These are phyloP conservation scores for Siphamia tubifer DNA, from an alignment of 2,113 vertebrate genomes.

Conservation along the genomic window DNA sequence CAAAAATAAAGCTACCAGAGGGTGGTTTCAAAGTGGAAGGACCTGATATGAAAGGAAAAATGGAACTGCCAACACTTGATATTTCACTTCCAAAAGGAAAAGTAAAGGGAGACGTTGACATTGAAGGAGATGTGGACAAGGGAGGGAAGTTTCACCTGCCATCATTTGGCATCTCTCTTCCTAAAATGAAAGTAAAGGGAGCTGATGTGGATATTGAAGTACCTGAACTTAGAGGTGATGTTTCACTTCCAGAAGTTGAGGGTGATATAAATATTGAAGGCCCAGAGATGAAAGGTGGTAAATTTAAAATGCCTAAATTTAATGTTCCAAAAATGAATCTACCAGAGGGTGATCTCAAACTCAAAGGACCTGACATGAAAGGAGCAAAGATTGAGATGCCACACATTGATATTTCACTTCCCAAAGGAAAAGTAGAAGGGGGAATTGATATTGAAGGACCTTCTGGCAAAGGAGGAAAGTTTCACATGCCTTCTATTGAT, in stretches of 20 bases:
- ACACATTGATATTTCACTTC: constrained; percentile 56
- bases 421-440: constrained; percentile 64
- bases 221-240: constrained; percentile 64
- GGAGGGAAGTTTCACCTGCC: too few relatives aligned
- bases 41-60: constrained; percentile 18
- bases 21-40: constrained; percentile 6
- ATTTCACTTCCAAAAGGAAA: too few relatives aligned
- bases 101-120: too few relatives aligned
- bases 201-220: too few relatives aligned
- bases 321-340: constrained; percentile 37
- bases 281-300: constrained; percentile 30
- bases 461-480: constrained; percentile 17
- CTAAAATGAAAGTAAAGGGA: too few relatives aligned
- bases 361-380: constrained; percentile 18
- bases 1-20: constrained; percentile 25
- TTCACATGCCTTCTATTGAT: constrained; percentile 67
- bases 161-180: too few relatives aligned
- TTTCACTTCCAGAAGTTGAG: constrained; percentile 41
- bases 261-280: too few relatives aligned
- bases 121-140: too few relatives aligned
- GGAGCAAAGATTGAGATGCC: constrained; percentile 62
- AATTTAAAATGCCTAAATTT: constrained; percentile 46
- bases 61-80: constrained; percentile 10
- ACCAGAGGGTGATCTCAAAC: constrained; percentile 53
- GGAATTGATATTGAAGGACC: not conserved